Evolutionary conservation across 2,113 vertebrate genomes (phyloP).

Genomic region (Dasyurus viverrinus): DNA sequence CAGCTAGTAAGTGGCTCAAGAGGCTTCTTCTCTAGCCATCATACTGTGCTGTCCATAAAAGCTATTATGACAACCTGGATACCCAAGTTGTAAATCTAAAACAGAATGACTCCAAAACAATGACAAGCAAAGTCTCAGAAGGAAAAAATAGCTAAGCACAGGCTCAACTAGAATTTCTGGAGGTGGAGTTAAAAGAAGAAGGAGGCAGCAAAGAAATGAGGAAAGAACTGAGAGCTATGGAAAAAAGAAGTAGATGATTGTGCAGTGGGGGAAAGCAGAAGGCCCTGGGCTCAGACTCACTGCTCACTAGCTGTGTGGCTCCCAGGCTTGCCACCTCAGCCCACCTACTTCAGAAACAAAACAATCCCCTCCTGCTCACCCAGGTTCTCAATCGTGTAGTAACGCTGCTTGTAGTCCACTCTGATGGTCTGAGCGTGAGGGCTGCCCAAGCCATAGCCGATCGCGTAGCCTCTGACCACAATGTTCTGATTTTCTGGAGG

Average conservation of each 20-base stretch:
- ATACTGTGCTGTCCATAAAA: not conserved
- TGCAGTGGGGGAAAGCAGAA: not conserved
- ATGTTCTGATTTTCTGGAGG: constrained; percentile 98
- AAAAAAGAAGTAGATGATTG: not conserved
- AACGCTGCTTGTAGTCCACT: constrained; percentile 98
- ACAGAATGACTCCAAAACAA: not conserved
- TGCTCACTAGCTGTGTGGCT: constrained; percentile 80
- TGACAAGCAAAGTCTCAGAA: not conserved
- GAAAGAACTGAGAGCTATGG: not conserved
- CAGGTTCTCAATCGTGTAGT: constrained; percentile 97
- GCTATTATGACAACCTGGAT: not conserved
- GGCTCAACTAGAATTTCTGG: not conserved
- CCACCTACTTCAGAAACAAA: no score
- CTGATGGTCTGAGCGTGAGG: constrained; percentile 97
- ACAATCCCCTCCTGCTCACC: constrained; percentile 82
- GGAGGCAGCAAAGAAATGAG: not conserved
- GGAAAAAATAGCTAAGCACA: not conserved
- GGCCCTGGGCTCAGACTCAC: not conserved
- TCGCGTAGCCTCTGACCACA: constrained; percentile 95
- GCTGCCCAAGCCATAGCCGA: constrained; percentile 96
- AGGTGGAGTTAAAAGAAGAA: not conserved
- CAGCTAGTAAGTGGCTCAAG: not conserved
- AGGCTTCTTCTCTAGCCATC: not conserved
- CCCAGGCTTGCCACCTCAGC: no score
- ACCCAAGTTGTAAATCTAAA: not conserved